Conservation (phyloP, 2,797 vertebrate genomes). For the Phoeniculus purpureus region DNA sequence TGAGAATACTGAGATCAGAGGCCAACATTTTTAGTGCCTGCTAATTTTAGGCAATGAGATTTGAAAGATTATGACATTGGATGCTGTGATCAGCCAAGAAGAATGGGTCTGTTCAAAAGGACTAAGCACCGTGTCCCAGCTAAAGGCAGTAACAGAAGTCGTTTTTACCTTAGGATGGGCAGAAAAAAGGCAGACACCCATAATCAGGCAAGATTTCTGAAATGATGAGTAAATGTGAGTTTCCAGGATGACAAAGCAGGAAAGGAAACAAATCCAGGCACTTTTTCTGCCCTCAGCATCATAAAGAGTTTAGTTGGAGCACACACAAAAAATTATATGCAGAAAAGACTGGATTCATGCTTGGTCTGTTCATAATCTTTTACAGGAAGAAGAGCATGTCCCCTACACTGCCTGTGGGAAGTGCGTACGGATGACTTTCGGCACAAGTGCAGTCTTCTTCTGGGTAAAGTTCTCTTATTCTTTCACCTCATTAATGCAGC, state of each 20-base stretch:
- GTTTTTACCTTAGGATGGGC: not conserved
- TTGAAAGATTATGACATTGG: not conserved
- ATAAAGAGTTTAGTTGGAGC: not conserved
- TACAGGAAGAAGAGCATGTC: constrained; percentile 86
- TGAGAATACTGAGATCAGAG: not conserved
- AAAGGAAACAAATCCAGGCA: no score
- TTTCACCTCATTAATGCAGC: not conserved
- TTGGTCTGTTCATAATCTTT: constrained; percentile 34
- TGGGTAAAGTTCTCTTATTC: constrained; percentile 83
- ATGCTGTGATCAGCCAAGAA: not conserved
- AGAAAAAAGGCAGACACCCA: not conserved
- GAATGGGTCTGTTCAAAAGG: not conserved
- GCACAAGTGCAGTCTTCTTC: constrained; percentile 90
- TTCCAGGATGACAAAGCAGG: not conserved
- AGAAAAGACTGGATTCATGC: not conserved
- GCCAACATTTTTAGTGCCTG: not conserved
- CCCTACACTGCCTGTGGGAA: constrained; percentile 89
- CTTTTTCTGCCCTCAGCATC: not conserved
- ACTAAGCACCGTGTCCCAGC: not conserved
- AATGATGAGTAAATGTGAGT: not conserved
- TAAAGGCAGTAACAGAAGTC: not conserved
- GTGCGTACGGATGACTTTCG: constrained; percentile 83
- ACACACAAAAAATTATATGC: not conserved
- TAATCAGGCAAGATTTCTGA: not conserved
- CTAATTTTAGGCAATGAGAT: not conserved